Conservation (phyloP, 2,113 vertebrate genomes). For the Diphyllodes magnificus region DNA sequence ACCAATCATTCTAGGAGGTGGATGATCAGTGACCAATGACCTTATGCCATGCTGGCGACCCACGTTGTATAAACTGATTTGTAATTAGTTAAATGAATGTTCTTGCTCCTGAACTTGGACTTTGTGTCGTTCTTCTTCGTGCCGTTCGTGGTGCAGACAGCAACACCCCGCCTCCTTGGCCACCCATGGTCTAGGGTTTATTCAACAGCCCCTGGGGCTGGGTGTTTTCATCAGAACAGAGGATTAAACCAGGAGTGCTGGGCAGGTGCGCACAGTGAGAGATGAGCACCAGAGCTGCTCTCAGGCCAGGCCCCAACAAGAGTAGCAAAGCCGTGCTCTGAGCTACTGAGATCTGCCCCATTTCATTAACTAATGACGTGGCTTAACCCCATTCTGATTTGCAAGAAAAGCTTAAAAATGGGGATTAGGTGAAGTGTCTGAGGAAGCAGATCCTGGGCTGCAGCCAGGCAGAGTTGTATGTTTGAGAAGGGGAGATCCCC, state of each 20-base stretch:
- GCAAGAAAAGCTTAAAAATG: neutral
- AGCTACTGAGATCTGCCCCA: neutral
- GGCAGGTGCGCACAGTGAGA: neutral
- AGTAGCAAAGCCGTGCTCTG: neutral
- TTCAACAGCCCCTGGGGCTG: neutral
- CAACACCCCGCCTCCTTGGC: neutral
- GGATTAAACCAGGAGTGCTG: neutral
- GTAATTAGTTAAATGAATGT: no score
- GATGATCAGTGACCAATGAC: no score
- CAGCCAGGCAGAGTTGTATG: neutral
- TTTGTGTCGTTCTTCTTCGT: no score
- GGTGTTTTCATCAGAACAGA: neutral
- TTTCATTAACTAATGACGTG: neutral
- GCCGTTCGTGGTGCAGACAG: no score
- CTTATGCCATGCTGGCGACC: no score
- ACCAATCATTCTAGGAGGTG: no score
- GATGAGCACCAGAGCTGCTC: neutral
- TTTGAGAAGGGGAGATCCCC: neutral
- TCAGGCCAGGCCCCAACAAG: neutral
- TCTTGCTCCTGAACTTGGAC: no score
- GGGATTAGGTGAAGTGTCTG: neutral
- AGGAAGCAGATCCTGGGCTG: neutral
- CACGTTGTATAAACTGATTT: no score
- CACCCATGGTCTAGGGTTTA: neutral
- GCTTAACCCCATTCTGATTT: neutral